Conservation (phyloP, 2,797 vertebrate genomes). For the Pipistrellus pygmaeus region DNA sequence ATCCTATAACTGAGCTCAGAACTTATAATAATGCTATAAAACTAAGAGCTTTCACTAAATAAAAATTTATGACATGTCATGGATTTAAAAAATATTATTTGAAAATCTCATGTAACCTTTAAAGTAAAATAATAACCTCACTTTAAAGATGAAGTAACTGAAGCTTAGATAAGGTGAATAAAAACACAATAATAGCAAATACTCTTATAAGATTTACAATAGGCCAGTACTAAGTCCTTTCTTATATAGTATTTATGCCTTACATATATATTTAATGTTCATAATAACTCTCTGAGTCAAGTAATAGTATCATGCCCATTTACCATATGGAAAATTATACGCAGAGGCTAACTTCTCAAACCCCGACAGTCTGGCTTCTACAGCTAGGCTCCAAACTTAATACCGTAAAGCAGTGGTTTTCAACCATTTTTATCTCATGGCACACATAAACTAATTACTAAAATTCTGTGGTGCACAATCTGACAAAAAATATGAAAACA, state of each 20-base stretch:
- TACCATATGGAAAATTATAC: background rate
- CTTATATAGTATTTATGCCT: background rate
- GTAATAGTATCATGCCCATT: background rate
- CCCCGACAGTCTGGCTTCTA: background rate
- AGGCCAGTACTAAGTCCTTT: background rate
- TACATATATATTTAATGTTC: background rate
- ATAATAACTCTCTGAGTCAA: background rate
- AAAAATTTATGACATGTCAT: background rate
- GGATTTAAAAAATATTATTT: background rate
- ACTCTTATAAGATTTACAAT: conserved; percentile 8
- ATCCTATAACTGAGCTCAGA: background rate
- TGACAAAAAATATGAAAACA: background rate
- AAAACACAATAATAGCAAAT: background rate
- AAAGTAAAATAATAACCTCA: background rate
- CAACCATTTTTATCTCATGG: background rate
- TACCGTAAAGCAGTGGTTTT: background rate
- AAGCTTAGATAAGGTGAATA: background rate
- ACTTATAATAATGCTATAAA: background rate
- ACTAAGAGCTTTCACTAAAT: background rate
- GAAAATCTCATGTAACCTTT: background rate
- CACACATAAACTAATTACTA: background rate
- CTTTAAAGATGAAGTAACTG: conserved; percentile 14
- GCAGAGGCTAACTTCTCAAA: background rate
- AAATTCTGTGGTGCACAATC: background rate
- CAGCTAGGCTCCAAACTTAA: background rate